Base-by-base conservation (phyloP, 1,140 invertebrate genomes). In the Drosophila santomea region DNA sequence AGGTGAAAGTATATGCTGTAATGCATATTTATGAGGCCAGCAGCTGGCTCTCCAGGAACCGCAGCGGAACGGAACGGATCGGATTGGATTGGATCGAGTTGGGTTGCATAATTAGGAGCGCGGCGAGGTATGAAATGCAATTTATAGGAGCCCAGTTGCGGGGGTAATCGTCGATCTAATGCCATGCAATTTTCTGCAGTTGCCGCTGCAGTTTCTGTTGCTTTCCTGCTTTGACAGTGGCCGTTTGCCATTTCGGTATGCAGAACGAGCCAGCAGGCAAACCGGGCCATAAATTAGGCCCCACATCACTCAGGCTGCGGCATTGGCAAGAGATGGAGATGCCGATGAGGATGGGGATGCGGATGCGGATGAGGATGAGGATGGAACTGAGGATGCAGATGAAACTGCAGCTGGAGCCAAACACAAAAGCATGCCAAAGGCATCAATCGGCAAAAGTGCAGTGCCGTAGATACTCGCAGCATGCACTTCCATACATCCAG, bases 401-500 rank as follows among this genome's bases (percentile, higher is more conserved):
- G 64, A 12, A 36, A 10, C 43, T 58, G 64, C 41, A 28, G 69
- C 59, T 55, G 44, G 57, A 59, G 57, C 62, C 68, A 75, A 69
- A 71, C 73, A 62, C 66, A 74, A 81, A 74, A 71, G 64, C 82
- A 88, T 66, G 83, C 82, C 66, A 86, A 78, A 81, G 78, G 82
- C 83, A 86, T 86, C 83, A 86, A 88, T 88, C 83, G 83, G 38
- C 73, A 71, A 81, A 63, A 83, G 66, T 88, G 72, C 75, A 54
- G 61, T 60, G 79, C 47, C 54, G 74, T 36, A 59, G 51, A 54
- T 47, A 67, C 55, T 56, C 55, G 60, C 17, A 12, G 55, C 20
- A 57, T 35, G 41, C 48, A 67, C 51, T 32, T 39, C 2, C 17
- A 20, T 32, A 2, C 20, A 17, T 39, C 17, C n/a, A 35, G 12